Evolutionary conservation across 2,888 invertebrate genomes (phyloP).

Genomic region (Papilio protenor): DNA sequence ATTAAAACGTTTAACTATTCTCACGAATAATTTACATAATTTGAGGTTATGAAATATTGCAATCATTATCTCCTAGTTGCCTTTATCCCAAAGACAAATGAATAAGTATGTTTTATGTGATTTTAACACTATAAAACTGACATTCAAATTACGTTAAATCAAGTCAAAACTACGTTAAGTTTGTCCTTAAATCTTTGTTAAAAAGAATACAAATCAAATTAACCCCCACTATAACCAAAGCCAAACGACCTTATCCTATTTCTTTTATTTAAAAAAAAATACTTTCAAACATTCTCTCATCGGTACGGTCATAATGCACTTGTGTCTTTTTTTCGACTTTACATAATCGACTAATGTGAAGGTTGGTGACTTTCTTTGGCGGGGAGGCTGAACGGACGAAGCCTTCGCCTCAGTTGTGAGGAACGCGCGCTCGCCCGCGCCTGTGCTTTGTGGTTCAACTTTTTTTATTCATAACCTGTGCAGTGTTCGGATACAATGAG

Average conservation of each 20-base stretch:
- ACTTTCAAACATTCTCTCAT: conserved; percentile 45
- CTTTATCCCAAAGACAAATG: not conserved
- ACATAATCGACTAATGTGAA: conserved; percentile 80
- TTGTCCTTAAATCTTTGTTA: not conserved
- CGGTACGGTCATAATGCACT: conserved; percentile 67
- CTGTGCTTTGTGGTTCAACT: conserved; percentile 66
- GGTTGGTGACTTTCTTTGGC: conserved; percentile 75
- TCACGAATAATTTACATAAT: not conserved
- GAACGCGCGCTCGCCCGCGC: conserved; percentile 76
- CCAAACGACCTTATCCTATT: conserved; percentile 41
- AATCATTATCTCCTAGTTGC: not conserved
- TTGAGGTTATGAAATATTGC: not conserved
- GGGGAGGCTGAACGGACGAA: conserved; percentile 67
- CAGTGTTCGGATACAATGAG: conserved; percentile 80
- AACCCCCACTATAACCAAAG: not conserved
- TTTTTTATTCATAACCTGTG: conserved; percentile 61
- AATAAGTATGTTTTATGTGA: not conserved
- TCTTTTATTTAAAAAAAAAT: conserved; percentile 25
- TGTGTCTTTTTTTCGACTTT: conserved; percentile 67
- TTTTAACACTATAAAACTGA: not conserved
- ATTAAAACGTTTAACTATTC: not conserved
- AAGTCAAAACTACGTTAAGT: not conserved
- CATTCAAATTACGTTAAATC: not conserved
- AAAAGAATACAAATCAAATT: not conserved
- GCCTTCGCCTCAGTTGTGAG: conserved; percentile 67